Conservation (phyloP, 2,888 invertebrate species). For the Eledone cirrhosa region DNA sequence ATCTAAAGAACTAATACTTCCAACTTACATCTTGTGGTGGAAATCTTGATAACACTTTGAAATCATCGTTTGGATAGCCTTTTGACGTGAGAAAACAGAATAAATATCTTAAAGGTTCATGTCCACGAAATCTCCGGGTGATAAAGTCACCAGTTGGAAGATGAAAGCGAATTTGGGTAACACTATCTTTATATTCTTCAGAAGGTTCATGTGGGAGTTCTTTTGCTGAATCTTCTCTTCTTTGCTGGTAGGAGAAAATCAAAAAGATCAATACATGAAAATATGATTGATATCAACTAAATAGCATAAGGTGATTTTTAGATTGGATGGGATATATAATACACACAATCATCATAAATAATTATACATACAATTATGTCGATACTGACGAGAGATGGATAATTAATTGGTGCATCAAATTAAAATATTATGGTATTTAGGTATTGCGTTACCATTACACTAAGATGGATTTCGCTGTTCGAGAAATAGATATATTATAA, state of each 20-base stretch:
- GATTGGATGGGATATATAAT: no score
- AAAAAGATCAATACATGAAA: background rate
- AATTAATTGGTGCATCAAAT: no score
- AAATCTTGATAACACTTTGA: conserved; percentile 92
- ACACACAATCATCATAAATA: no score
- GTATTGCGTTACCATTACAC: no score
- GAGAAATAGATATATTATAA: no score
- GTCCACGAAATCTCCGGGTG: conserved; percentile 79
- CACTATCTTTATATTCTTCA: conserved; percentile 52
- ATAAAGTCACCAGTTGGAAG: conserved; percentile 81
- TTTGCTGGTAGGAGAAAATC: background rate
- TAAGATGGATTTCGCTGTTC: no score
- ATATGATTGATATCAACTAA: no score
- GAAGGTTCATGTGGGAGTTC: conserved; percentile 67
- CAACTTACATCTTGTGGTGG: conserved; percentile 91
- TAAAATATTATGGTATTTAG: no score
- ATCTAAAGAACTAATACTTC: background rate
- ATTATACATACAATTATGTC: no score
- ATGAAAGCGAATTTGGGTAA: conserved; percentile 75
- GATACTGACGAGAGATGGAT: no score
- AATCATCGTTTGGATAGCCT: conserved; percentile 87
- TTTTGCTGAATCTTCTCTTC: conserved; percentile 59
- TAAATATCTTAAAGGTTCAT: conserved; percentile 74
- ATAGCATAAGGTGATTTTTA: no score
- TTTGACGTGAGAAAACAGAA: conserved; percentile 87